These are phyloP conservation scores for Sebastes fasciatus DNA, from an alignment of 2,113 vertebrate genomes.

Conservation along the genomic window DNA sequence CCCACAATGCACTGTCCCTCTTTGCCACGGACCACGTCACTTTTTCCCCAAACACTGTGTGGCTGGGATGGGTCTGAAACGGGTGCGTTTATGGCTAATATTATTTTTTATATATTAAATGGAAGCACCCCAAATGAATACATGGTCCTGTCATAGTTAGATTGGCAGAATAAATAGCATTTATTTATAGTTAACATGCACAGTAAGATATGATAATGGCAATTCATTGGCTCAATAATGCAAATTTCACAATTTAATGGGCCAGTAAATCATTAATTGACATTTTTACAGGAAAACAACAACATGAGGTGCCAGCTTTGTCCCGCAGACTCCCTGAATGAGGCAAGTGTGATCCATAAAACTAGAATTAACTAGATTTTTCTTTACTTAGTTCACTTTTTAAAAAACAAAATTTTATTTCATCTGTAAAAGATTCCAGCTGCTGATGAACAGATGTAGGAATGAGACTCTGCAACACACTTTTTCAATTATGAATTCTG, in stretches of 20 bases:
- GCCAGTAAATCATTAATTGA: neutral
- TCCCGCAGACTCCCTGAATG: neutral
- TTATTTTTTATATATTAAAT: conserved; percentile 24
- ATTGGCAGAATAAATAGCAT: neutral
- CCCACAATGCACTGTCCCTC: neutral
- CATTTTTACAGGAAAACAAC: neutral
- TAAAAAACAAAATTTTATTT: neutral
- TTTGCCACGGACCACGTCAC: conserved; percentile 24
- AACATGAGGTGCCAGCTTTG: neutral
- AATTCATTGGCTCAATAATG: neutral
- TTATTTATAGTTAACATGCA: neutral
- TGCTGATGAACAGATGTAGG: neutral
- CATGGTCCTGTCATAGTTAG: neutral
- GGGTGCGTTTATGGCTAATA: conserved; percentile 14
- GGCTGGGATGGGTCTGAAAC: conserved; percentile 14
- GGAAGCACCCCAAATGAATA: conserved; percentile 3
- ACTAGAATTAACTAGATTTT: neutral
- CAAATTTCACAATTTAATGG: neutral
- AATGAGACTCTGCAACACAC: neutral
- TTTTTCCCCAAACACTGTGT: conserved; percentile 19
- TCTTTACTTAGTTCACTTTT: neutral
- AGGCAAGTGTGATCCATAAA: neutral
- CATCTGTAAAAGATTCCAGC: neutral
- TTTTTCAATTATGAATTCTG: neutral
- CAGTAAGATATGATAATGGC: neutral